phyloP scores from a whole-genome alignment of 1,140 invertebrate genomes.

The Lepidurus couesii region DNA sequence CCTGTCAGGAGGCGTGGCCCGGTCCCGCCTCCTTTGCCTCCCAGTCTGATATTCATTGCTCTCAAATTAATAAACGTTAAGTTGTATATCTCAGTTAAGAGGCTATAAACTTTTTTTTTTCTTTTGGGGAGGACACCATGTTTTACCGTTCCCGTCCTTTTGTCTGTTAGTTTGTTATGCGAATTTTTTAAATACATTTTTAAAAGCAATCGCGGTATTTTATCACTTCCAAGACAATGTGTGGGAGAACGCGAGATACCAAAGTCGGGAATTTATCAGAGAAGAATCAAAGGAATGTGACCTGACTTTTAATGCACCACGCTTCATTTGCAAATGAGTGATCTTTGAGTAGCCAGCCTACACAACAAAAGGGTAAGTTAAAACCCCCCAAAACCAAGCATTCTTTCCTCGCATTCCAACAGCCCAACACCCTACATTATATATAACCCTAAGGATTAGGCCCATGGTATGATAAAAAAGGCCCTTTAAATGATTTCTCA shows the following conservation, averaged over 20 bases:
- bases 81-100: background rate
- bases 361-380: background rate
- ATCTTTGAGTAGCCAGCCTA: slow-evolving; percentile 41
- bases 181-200: too few relatives aligned
- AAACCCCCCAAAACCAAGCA: background rate
- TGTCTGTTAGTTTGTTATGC: too few relatives aligned
- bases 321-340: slow-evolving; percentile 10
- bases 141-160: too few relatives aligned
- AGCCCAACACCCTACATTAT: slow-evolving; percentile 14
- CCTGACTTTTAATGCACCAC: background rate
- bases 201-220: background rate
- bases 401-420: background rate
- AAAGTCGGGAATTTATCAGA: background rate
- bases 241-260: too few relatives aligned
- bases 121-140: too few relatives aligned
- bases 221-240: background rate
- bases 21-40: background rate
- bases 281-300: background rate
- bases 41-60: background rate
- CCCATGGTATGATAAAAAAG: background rate
- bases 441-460: background rate
- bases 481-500: background rate
- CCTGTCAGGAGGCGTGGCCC: background rate
- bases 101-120: background rate
- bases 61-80: slow-evolving; percentile 3